Conservation (phyloP, 2,113 vertebrate genomes). For the Xiphophorus couchianus region DNA sequence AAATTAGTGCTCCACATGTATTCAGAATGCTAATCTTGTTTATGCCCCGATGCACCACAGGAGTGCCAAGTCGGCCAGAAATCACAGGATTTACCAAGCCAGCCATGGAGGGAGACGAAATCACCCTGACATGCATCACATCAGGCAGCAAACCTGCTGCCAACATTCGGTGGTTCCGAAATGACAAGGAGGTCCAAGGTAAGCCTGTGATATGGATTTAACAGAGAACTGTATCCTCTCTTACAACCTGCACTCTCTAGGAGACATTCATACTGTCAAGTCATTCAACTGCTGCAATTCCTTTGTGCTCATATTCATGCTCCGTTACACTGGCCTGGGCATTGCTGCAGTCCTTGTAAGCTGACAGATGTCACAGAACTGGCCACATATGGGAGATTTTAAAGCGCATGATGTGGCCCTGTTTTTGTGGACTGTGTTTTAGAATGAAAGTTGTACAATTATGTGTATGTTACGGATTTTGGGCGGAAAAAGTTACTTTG, state of each 20-base stretch:
- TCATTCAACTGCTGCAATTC: conserved; percentile 29
- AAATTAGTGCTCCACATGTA: not conserved
- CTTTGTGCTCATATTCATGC: conserved; percentile 41
- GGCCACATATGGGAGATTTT: conserved; percentile 26
- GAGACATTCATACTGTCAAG: conserved; percentile 42
- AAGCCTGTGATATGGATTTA: conserved; percentile 48
- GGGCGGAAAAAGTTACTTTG: too few relatives aligned
- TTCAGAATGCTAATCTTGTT: conserved; percentile 2
- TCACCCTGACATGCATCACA: conserved; percentile 94
- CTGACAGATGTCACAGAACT: conserved; percentile 40
- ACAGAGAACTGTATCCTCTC: conserved; percentile 28
- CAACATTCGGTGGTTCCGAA: conserved; percentile 95
- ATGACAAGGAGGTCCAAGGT: conserved; percentile 98
- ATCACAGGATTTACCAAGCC: conserved; percentile 94
- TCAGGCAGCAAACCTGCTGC: conserved; percentile 96
- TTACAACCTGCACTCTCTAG: conserved; percentile 19
- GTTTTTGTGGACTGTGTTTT: too few relatives aligned
- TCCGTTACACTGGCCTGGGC: conserved; percentile 19
- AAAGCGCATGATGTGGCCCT: too few relatives aligned
- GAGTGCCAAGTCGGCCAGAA: conserved; percentile 92
- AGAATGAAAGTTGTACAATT: too few relatives aligned
- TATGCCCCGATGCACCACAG: conserved; percentile 69
- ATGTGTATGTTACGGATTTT: too few relatives aligned
- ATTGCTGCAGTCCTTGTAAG: conserved; percentile 38
- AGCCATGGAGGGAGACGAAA: conserved; percentile 91